A percentile compares a stretch with the other conserved stretches of the same genome.
Conservation (phyloP, 1,140 invertebrate genomes). For the Galendromus occidentalis region DNA sequence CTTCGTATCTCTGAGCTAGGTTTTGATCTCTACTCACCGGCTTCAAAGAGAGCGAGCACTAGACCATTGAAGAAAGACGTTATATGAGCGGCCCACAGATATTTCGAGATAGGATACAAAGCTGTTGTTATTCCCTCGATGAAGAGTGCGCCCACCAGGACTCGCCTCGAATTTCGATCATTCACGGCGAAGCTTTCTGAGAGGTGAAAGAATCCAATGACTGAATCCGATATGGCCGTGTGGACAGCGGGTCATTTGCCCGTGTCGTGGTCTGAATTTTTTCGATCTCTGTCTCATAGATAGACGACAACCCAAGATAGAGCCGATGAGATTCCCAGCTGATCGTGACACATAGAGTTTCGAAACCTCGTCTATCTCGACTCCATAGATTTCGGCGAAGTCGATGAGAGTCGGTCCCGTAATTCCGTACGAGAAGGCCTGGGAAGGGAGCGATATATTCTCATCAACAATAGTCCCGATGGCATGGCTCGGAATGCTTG, state of each 20-base stretch:
- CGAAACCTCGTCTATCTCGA: not conserved
- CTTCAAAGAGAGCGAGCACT: not conserved
- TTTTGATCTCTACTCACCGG: not conserved
- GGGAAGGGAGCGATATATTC: too few species aligned
- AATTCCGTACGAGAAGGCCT: not conserved
- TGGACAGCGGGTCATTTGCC: too few species aligned
- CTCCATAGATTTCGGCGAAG: not conserved
- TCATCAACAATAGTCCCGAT: too few species aligned
- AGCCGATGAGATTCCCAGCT: not conserved
- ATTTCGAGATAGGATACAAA: not conserved
- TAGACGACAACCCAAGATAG: not conserved
- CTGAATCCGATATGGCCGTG: too few species aligned
- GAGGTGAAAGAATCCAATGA: too few species aligned
- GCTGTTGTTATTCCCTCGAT: not conserved
- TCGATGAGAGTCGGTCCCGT: not conserved
- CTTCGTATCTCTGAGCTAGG: not conserved
- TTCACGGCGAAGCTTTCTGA: not conserved
- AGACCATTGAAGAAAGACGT: not conserved
- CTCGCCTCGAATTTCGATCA: not conserved
- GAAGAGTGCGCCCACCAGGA: not conserved
- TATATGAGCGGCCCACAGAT: not conserved
- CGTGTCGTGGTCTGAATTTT: too few species aligned
- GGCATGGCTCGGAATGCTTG: too few species aligned
- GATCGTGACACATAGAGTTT: not conserved
- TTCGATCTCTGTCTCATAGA: too few species aligned